Evolutionary conservation across 1,140 invertebrate species (phyloP), one percentile per base, ranked within the genome.

Genomic region (Drosophila aff.): DNA sequence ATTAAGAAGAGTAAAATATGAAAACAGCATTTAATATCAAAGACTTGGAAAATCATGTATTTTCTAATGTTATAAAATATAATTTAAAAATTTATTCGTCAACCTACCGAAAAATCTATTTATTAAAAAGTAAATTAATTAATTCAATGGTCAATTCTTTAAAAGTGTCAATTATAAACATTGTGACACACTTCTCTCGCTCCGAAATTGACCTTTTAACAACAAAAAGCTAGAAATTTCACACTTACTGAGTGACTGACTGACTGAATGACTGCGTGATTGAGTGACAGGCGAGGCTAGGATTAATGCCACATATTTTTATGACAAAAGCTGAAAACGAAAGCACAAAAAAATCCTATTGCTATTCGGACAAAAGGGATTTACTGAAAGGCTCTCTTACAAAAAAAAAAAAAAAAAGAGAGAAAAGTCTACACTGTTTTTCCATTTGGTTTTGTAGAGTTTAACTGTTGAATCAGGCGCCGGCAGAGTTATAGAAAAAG

Each of bases 321-420:
- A 38, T 63, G 80, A 87, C 75, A 89, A 84, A 65, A 81, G 72
- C 64, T 72, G 81, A 89, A 89, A 89, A 74, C 28, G 85, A 89
- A 89, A 89, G 84, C 85, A 50, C 18, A 60, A 53, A 67, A 38
- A 16, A 36, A 38, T 46, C 40, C 16, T 49, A 41, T 69, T 26
- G 10, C 68, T 58, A 16, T 47, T 18, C 43, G 18, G 33, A 36
- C 66, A 33, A 71, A 63, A 79, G 53, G 40, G 23, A 38, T 43
- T 49, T 36, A 21, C 6, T 61, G 38, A 21, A 60, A 38, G 16
- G 28, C 15, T 62, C 52, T 31, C 33, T 41, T n/a, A 31, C 26
- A 18, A 41, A 21, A 41, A 3, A 7, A 38, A 50, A n/a, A 33
- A 31, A 28, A 26, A 21, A 4, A n/a, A 46, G 62, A 49, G 36